Evolutionary conservation across 2,888 invertebrate genomes (phyloP).

Genomic region (Drosophila longiperda): DNA sequence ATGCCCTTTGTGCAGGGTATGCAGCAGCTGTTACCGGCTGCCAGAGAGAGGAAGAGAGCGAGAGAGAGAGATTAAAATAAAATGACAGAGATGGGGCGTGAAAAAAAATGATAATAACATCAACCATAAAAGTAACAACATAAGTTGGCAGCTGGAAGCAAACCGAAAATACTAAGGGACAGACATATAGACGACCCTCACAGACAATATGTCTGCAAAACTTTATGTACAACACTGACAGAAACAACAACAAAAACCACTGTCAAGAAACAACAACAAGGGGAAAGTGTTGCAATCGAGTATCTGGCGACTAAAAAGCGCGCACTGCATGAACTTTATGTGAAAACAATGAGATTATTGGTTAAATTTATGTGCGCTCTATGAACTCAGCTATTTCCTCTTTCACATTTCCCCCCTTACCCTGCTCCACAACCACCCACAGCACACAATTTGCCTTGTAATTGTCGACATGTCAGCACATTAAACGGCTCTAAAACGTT

Average conservation of each 20-base stretch:
- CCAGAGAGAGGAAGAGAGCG: constrained; percentile 23
- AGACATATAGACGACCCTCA: constrained; percentile 51
- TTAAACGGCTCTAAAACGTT: constrained; percentile 73
- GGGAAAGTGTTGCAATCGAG: constrained; percentile 41
- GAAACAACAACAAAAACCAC: constrained; percentile 22
- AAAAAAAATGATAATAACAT: constrained; percentile 71
- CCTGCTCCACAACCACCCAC: neutral
- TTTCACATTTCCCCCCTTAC: neutral
- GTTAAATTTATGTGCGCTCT: constrained; percentile 65
- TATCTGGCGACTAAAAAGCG: constrained; percentile 57
- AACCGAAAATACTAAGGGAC: constrained; percentile 42
- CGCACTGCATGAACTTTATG: constrained; percentile 63
- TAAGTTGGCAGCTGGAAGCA: constrained; percentile 74
- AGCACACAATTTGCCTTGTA: constrained; percentile 44
- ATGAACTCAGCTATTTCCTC: constrained; percentile 34
- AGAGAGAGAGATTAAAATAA: neutral
- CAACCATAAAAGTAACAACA: constrained; percentile 78
- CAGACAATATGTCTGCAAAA: constrained; percentile 74
- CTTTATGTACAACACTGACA: constrained; percentile 68
- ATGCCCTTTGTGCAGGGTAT: constrained; percentile 45
- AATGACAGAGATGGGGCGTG: constrained; percentile 17
- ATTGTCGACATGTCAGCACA: constrained; percentile 76
- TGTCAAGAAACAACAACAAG: constrained; percentile 44
- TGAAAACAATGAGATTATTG: constrained; percentile 77
- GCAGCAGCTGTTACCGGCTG: constrained; percentile 47